phyloP scores from a whole-genome alignment of 1,140 invertebrate genomes.

The Procambarus virginalis region DNA sequence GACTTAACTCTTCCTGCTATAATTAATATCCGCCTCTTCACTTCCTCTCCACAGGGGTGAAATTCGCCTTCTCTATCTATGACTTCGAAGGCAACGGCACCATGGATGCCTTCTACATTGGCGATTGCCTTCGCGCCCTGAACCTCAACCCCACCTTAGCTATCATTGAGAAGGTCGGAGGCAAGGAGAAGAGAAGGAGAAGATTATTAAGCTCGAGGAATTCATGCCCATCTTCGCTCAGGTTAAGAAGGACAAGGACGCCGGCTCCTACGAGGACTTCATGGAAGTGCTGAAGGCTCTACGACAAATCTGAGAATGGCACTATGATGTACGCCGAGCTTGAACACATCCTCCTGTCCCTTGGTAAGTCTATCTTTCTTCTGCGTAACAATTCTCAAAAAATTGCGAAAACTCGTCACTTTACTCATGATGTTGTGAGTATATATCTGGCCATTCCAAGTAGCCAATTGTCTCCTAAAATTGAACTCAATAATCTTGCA shows the following conservation, averaged over 20 bases:
- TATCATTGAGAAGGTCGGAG: constrained; percentile 92
- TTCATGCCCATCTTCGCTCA: constrained; percentile 98
- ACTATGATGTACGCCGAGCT: constrained; percentile 97
- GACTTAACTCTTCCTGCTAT: too few species aligned
- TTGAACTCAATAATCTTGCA: too few species aligned
- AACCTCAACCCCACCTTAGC: constrained; percentile 95
- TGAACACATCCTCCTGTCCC: constrained; percentile 93
- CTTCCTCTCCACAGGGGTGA: constrained; percentile 79
- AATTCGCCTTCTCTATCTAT: constrained; percentile 91
- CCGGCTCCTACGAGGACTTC: constrained; percentile 98
- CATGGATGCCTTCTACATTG: constrained; percentile 89
- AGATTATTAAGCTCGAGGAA: constrained; percentile 91
- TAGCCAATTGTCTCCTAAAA: too few species aligned
- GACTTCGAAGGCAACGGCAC: constrained; percentile 88
- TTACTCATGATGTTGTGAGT: too few species aligned
- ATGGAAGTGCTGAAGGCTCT: constrained; percentile 98
- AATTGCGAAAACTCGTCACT: too few species aligned
- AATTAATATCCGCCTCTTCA: too few species aligned
- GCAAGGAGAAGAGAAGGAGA: constrained; percentile 95
- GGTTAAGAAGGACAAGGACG: constrained; percentile 97
- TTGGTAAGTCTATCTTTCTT: constrained; percentile 81
- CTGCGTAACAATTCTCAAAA: too few species aligned
- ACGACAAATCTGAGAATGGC: constrained; percentile 98
- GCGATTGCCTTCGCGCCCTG: constrained; percentile 92
- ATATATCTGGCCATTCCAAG: too few species aligned